Conservation (phyloP, 1,140 invertebrate genomes). For the Harpegnathos saltator region DNA sequence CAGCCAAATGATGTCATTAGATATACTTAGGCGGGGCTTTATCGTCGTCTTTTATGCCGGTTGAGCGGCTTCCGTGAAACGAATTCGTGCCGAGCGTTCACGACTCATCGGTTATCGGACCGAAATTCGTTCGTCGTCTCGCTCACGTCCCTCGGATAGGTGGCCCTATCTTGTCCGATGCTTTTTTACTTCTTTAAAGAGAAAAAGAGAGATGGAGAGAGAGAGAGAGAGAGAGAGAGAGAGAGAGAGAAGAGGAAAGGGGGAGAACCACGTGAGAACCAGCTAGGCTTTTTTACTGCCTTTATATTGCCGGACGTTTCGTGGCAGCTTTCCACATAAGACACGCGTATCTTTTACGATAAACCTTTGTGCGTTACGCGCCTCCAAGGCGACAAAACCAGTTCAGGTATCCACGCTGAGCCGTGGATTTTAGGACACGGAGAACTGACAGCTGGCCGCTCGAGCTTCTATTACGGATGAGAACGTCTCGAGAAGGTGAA, state of each 20-base stretch:
- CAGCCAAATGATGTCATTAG: constrained; percentile 81
- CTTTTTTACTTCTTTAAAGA: too few relatives aligned
- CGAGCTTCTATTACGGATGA: neutral
- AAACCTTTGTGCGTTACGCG: constrained; percentile 30
- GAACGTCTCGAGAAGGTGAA: neutral
- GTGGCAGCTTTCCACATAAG: constrained; percentile 15
- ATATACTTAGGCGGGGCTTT: constrained; percentile 80
- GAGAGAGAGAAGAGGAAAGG: too few relatives aligned
- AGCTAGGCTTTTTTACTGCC: constrained; percentile 57
- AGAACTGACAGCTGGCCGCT: neutral
- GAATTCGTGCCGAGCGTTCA: constrained; percentile 62
- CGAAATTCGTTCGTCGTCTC: constrained; percentile 62
- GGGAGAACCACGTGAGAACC: constrained; percentile 36
- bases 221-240: too few relatives aligned
- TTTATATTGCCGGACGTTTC: constrained; percentile 33
- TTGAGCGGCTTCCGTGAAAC: constrained; percentile 72
- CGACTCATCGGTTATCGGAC: constrained; percentile 72
- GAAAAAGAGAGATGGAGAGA: too few relatives aligned
- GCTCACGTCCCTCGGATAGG: neutral
- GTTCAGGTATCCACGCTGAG: neutral
- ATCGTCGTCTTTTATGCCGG: constrained; percentile 76
- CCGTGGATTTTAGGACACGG: neutral
- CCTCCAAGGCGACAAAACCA: constrained; percentile 6
- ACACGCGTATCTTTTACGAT: constrained; percentile 51
- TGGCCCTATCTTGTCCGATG: constrained; percentile 57